Evolutionary conservation across 2,888 invertebrate species (phyloP), one percentile per base, ranked within the genome.

Genomic region (Zeuzera pyrina): DNA sequence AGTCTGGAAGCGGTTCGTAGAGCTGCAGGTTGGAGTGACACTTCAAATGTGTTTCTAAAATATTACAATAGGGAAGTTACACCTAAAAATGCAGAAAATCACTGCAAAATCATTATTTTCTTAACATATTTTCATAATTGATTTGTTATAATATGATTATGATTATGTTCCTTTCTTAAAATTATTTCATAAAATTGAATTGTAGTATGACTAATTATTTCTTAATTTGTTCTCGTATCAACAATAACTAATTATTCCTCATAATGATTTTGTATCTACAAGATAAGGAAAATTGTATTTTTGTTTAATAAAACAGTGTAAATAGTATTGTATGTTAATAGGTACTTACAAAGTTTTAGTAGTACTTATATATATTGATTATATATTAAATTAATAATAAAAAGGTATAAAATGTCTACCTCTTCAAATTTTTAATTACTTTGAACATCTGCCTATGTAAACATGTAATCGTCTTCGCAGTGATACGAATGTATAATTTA

Each of bases 21-120:
- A 12, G 14, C 28, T 7, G 28, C 28, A 5, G 28, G 15, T 8
- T 26, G 26, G 26, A 26, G 3, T 4, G 10, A 7, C 15, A 3
- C 10, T 2, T 28, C 28, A 14, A 7, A 3, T 8, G 15, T 14
- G 15, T 28, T 28, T 15, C 10, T 14, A 14, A 14, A 12, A 14
- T 28, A 3, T 14, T 28, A 28, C 15, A 28, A 28, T 28, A 28
- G 14, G 15, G 10, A 12, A 8, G 7, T n/a, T n/a, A n/a, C n/a
- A n/a, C n/a, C n/a, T n/a, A n/a, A n/a, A n/a, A n/a, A n/a, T n/a
- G n/a, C n/a, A n/a, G n/a, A n/a, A n/a, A n/a, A n/a, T n/a, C n/a
- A n/a, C n/a, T n/a, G n/a, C n/a, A n/a, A n/a, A n/a, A n/a, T n/a
- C n/a, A n/a, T n/a, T n/a, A n/a, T n/a, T n/a, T n/a, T n/a, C n/a